phyloP scores from a whole-genome alignment of 2,797 vertebrate species.

The Poliocrania exsul region DNA sequence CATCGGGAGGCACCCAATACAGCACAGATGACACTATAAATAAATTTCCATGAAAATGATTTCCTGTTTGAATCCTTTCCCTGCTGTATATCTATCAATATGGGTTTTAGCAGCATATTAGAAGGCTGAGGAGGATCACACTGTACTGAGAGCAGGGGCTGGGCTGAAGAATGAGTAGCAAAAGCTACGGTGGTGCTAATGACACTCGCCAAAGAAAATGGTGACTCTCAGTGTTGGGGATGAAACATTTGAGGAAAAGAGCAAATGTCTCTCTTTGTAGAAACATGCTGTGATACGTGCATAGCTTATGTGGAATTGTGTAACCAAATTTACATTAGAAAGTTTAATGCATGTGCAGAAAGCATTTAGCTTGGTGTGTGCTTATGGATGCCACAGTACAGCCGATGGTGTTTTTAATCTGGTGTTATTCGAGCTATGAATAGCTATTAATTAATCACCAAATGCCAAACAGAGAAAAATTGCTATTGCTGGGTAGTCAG shows the following conservation, averaged over 20 bases:
- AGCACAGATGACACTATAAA: background rate
- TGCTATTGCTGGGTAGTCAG: background rate
- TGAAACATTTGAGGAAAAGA: background rate
- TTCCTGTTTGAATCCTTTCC: background rate
- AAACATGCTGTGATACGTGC: background rate
- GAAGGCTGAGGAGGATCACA: background rate
- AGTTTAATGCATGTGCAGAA: background rate
- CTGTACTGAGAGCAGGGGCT: background rate
- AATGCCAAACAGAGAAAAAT: background rate
- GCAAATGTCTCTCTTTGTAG: background rate
- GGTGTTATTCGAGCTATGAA: background rate
- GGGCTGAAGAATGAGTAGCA: background rate
- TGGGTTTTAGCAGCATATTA: background rate
- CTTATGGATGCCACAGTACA: background rate
- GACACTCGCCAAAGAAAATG: background rate
- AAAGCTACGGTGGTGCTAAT: fast-evolving
- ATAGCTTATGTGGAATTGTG: background rate
- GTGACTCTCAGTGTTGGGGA: background rate
- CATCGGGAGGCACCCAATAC: background rate
- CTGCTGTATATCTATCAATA: background rate
- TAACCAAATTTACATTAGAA: background rate
- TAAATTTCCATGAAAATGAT: constrained; percentile 5
- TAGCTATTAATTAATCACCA: constrained; percentile 18
- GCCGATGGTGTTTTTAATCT: background rate
- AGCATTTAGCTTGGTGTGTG: background rate